Evolutionary conservation across 1,140 invertebrate genomes (phyloP).

Genomic region (Drosophila pandora): DNA sequence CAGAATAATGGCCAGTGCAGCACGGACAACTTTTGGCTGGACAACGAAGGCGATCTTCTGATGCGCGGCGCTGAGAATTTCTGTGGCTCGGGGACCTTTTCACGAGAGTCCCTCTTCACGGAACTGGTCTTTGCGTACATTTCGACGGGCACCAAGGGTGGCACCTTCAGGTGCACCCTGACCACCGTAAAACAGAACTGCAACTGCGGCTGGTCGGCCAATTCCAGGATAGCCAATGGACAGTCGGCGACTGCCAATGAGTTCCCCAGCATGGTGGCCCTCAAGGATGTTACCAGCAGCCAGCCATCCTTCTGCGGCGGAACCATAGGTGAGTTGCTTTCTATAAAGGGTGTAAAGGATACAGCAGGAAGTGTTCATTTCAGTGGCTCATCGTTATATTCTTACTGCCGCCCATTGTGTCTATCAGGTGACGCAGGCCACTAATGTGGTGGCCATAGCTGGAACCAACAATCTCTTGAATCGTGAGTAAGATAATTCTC

Average conservation of each 20-base stretch:
- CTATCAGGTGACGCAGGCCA: slow-evolving; percentile 12
- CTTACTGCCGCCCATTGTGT: slow-evolving; percentile 72
- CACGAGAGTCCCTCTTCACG: slow-evolving; percentile 62
- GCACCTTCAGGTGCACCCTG: slow-evolving; percentile 64
- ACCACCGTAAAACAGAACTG: slow-evolving; percentile 49
- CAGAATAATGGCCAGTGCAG: slow-evolving; percentile 58
- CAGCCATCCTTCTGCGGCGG: slow-evolving; percentile 59
- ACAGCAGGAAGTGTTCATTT: neutral
- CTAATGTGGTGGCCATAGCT: slow-evolving; percentile 55
- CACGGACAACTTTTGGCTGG: slow-evolving; percentile 76
- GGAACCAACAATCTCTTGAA: slow-evolving; percentile 57
- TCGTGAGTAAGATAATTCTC: slow-evolving; percentile 42
- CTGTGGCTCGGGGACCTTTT: slow-evolving; percentile 66
- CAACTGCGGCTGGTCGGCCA: slow-evolving; percentile 75
- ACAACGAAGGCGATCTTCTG: slow-evolving; percentile 66
- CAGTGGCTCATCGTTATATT: slow-evolving; percentile 66
- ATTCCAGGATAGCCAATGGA: slow-evolving; percentile 67
- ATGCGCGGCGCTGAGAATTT: slow-evolving; percentile 72
- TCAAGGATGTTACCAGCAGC: slow-evolving; percentile 48
- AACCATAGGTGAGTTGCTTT: slow-evolving; percentile 54
- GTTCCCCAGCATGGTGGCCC: slow-evolving; percentile 68
- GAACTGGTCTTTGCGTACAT: slow-evolving; percentile 68
- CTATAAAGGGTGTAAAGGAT: neutral
- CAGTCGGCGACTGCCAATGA: slow-evolving; percentile 58
- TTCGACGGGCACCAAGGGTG: slow-evolving; percentile 39